Conservation (phyloP, 2,888 invertebrate species). For the Melipona bicolor region DNA sequence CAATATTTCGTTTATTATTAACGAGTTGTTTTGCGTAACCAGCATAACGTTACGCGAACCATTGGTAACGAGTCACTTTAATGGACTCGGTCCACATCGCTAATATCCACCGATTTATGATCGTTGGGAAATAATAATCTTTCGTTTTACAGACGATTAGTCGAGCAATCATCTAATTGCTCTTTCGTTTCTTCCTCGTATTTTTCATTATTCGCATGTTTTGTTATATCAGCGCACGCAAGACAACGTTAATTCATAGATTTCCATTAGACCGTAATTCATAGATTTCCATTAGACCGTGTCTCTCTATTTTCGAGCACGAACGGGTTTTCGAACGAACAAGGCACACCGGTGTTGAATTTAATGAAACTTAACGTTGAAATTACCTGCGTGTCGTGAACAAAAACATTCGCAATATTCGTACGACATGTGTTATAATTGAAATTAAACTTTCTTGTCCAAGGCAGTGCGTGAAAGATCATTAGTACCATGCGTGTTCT, state of each 20-base stretch:
- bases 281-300: constrained; percentile 43
- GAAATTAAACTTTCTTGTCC: constrained; percentile 48
- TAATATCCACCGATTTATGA: background rate
- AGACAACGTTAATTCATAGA: constrained; percentile 32
- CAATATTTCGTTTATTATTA: background rate
- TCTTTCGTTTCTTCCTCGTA: background rate
- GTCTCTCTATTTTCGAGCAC: background rate
- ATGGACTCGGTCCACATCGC: background rate
- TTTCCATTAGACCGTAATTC: constrained; percentile 44
- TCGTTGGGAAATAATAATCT: background rate
- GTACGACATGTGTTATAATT: constrained; percentile 28
- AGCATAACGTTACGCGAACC: no score
- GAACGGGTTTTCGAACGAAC: background rate
- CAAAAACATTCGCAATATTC: constrained; percentile 29
- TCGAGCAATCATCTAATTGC: constrained; percentile 27
- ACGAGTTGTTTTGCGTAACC: background rate
- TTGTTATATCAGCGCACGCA: background rate
- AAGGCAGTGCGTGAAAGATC: background rate
- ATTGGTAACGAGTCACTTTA: background rate
- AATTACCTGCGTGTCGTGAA: constrained; percentile 25
- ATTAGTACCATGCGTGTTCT: constrained; percentile 11
- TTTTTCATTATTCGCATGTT: background rate
- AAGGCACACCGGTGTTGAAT: constrained; percentile 32
- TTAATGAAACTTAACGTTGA: constrained; percentile 59
- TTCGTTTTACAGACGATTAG: background rate